Evolutionary conservation across 2,113 vertebrate species (phyloP), one percentile per base, ranked within the genome.

Genomic region (Chitala chitala): DNA sequence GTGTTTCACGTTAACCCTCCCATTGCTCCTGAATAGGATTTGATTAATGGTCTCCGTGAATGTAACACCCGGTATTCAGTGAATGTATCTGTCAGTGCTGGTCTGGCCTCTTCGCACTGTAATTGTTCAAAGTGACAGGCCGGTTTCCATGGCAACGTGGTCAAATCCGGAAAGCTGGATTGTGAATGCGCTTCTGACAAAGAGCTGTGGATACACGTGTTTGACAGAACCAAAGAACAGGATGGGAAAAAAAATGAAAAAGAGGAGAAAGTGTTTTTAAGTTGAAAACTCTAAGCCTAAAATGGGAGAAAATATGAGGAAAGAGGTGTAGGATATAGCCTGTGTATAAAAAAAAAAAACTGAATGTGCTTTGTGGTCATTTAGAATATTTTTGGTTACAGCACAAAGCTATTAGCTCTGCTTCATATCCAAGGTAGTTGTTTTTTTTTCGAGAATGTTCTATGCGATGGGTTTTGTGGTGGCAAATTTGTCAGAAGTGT

Each of bases 81-180:
- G 77, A 80, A 80, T 80, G 82, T 82, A 82, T 76, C 79, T 72
- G 72, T 79, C 77, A 79, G 69, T 69, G 70, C 69, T 20, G 75
- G 63, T 54, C 55, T 81, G 72, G 71, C 73, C 55, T 80, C 69
- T 72, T 79, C 75, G 74, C 77, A 76, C 82, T 69, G 77, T 80
- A 76, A 80, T 75, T 46, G 72, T 64, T 79, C 42, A 76, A 82
- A 80, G 76, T 81, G 74, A 75, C 63, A 73, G 73, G 73, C 65
- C 5, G 51, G 81, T 82, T 82, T 61, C 82, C 82, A 78, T 80
- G 77, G 81, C 74, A 81, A 85, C 79, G 36, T 48, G 71, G 51
- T 72, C 71, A 79, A 82, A 74, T 76, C 74, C 70, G 33, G 44
- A 31, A 68, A 73, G 71, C 69, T 44, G 76, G 66, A 77, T 79